These are phyloP conservation scores for Palaemon carinicauda DNA, from an alignment of 1,140 invertebrate genomes.

Conservation along the genomic window DNA sequence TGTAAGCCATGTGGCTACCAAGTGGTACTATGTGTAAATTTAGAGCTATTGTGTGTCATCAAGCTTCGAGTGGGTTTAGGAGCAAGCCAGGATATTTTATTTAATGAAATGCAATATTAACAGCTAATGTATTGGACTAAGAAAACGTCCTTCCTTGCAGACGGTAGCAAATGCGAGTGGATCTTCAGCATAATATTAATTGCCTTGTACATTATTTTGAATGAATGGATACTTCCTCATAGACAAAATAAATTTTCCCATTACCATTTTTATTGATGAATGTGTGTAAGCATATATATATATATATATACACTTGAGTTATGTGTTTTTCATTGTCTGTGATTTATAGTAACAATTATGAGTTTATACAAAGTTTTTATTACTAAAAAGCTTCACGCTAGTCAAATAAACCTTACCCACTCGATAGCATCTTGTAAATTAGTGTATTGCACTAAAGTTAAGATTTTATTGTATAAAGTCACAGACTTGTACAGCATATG, in stretches of 20 bases:
- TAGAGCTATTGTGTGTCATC: constrained; percentile 52
- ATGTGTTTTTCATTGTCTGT: background rate
- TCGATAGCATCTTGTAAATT: constrained; percentile 53
- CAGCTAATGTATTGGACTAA: too few relatives aligned
- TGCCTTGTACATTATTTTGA: constrained; percentile 33
- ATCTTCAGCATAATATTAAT: constrained; percentile 53
- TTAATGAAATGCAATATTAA: too few relatives aligned
- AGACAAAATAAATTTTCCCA: too few relatives aligned
- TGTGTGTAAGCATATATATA: too few relatives aligned
- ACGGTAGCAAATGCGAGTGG: constrained; percentile 20
- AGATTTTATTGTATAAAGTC: constrained; percentile 55
- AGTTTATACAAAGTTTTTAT: background rate
- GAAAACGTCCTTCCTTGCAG: background rate
- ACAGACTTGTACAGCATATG: constrained; percentile 54
- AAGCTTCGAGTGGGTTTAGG: constrained; percentile 39
- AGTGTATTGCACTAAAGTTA: constrained; percentile 52
- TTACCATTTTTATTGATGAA: too few relatives aligned
- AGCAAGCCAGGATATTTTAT: background rate
- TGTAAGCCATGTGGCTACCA: constrained; percentile 52
- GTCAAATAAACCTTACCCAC: constrained; percentile 50
- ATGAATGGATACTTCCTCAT: background rate
- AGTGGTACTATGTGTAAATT: constrained; percentile 55
- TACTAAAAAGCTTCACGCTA: constrained; percentile 42
- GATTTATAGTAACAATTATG: background rate
- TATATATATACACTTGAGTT: background rate